Conservation (phyloP, 53 echinoderm and acorn worm species). For the Crossaster papposus region DNA sequence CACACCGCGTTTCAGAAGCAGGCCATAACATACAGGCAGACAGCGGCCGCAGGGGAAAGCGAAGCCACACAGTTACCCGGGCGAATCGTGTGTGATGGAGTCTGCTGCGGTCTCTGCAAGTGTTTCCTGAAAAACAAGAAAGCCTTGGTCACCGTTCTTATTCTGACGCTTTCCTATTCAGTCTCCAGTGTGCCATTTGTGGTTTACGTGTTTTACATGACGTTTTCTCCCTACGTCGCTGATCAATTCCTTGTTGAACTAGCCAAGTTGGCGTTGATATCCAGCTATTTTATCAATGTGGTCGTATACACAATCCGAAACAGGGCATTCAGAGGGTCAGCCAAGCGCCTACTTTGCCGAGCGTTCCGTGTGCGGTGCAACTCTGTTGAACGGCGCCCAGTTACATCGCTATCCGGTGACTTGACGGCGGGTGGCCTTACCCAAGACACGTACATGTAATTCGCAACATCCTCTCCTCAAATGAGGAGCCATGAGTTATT, state of each 20-base stretch:
- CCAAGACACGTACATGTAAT: neutral
- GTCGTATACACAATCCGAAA: neutral
- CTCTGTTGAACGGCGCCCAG: neutral
- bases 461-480: neutral
- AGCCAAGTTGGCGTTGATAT: neutral
- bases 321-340: neutral
- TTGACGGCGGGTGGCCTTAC: neutral
- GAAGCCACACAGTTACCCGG: neutral
- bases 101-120: slow-evolving; percentile 8
- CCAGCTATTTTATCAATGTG: slow-evolving; percentile 5
- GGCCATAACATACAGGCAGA: neutral
- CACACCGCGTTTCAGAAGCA: slow-evolving; percentile 3
- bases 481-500: too few relatives aligned
- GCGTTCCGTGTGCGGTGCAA: neutral
- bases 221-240: neutral
- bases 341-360: neutral
- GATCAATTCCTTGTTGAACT: neutral
- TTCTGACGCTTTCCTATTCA: neutral
- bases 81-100: neutral
- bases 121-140: neutral
- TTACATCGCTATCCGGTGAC: neutral
- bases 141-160: neutral
- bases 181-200: neutral
- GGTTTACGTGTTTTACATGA: neutral
- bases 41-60: neutral